Conservation (phyloP, 2,797 vertebrate species). For the Sebastes taczanowskii region DNA sequence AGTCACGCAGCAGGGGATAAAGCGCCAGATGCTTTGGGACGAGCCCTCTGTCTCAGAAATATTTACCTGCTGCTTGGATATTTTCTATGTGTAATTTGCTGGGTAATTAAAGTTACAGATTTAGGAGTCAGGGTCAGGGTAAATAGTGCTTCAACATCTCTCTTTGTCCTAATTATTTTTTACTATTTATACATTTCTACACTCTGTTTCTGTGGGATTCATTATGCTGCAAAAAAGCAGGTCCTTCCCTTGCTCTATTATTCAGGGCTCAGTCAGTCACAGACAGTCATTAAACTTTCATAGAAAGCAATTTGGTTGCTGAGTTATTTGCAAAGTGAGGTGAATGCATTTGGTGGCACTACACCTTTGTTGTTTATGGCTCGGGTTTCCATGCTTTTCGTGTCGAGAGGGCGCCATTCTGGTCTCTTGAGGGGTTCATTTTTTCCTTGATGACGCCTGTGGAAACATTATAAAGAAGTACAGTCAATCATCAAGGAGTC, state of each 20-base stretch:
- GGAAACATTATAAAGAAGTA: background rate
- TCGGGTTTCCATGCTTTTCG: background rate
- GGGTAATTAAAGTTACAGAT: slow-evolving; percentile 39
- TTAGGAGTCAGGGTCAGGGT: slow-evolving; percentile 22
- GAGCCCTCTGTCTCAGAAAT: slow-evolving; percentile 25
- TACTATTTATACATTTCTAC: slow-evolving; percentile 45
- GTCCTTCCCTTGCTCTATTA: slow-evolving; percentile 73
- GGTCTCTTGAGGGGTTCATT: background rate
- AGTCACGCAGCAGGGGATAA: slow-evolving; percentile 7
- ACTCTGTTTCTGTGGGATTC: slow-evolving; percentile 65
- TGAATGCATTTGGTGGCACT: slow-evolving; percentile 53
- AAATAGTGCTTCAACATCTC: slow-evolving; percentile 9
- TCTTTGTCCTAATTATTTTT: slow-evolving; percentile 42
- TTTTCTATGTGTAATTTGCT: slow-evolving; percentile 15
- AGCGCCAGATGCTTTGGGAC: slow-evolving; percentile 51
- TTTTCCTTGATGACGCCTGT: background rate
- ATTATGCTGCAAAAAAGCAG: slow-evolving; percentile 71
- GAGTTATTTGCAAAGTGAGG: slow-evolving; percentile 72
- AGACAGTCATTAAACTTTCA: slow-evolving; percentile 84
- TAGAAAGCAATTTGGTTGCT: slow-evolving; percentile 75
- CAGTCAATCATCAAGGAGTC: background rate
- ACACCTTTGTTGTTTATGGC: slow-evolving; percentile 53
- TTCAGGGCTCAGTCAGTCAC: slow-evolving; percentile 81
- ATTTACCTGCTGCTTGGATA: slow-evolving; percentile 37
- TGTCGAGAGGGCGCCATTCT: background rate